These are phyloP conservation scores for Beaufortia kweichowensis DNA, from an alignment of 2,113 vertebrate species.

Conservation along the genomic window DNA sequence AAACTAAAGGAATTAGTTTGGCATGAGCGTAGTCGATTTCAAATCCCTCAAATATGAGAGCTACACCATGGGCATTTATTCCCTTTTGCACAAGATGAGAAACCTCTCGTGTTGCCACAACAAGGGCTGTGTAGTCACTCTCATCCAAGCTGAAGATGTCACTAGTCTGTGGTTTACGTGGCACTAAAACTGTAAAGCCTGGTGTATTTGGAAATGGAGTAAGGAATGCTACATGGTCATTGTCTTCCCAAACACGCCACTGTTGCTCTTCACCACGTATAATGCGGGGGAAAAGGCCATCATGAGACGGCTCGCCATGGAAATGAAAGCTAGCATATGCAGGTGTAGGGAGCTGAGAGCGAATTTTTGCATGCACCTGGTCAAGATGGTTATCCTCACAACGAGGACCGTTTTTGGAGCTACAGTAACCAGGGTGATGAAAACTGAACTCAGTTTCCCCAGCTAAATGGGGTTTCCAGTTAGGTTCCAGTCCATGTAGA, in stretches of 20 bases:
- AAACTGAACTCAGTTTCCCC: slow-evolving; percentile 68
- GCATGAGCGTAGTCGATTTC: slow-evolving; percentile 76
- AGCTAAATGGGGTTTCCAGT: slow-evolving; percentile 68
- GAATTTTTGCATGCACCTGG: slow-evolving; percentile 66
- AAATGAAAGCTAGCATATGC: slow-evolving; percentile 69
- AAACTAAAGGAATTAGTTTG: slow-evolving; percentile 72
- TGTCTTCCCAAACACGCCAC: slow-evolving; percentile 79
- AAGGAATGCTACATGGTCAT: slow-evolving; percentile 73
- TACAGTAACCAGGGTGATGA: slow-evolving; percentile 72
- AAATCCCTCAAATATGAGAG: slow-evolving; percentile 76
- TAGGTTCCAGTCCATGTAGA: slow-evolving; percentile 68
- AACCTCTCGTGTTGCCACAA: slow-evolving; percentile 67
- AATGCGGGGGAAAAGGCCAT: slow-evolving; percentile 71
- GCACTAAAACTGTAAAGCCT: slow-evolving; percentile 74
- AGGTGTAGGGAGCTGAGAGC: slow-evolving; percentile 66
- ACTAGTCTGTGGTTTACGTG: slow-evolving; percentile 71
- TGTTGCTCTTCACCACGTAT: slow-evolving; percentile 74
- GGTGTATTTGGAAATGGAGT: slow-evolving; percentile 76
- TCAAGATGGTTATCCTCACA: slow-evolving; percentile 66
- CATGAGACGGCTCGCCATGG: slow-evolving; percentile 61
- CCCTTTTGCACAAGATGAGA: slow-evolving; percentile 66
- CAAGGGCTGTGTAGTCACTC: slow-evolving; percentile 67
- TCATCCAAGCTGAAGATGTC: slow-evolving; percentile 70
- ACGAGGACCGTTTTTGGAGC: slow-evolving; percentile 71
- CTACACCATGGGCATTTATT: slow-evolving; percentile 67